These are phyloP conservation scores for Cheilosia vernalis DNA, from an alignment of 2,888 invertebrate species.

Conservation along the genomic window DNA sequence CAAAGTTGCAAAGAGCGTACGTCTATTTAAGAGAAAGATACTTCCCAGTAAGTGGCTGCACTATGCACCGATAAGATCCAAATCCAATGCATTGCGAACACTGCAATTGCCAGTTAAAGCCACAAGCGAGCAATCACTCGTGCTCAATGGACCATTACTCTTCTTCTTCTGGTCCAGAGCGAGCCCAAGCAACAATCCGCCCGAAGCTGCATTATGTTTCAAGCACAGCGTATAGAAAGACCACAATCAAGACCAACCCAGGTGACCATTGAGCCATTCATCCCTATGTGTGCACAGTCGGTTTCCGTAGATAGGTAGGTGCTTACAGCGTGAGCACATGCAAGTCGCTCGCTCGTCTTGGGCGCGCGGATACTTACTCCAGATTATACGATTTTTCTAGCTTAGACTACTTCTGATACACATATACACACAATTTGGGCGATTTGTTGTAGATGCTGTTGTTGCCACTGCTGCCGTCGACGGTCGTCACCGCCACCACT, in stretches of 20 bases:
- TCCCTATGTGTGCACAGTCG: slow-evolving; percentile 59
- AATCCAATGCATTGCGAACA: slow-evolving; percentile 43
- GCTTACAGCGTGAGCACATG: slow-evolving; percentile 69
- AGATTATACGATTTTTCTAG: slow-evolving; percentile 72
- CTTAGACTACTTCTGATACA: slow-evolving; percentile 73
- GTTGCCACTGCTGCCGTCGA: slow-evolving; percentile 56
- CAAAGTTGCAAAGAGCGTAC: slow-evolving; percentile 21
- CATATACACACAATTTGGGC: slow-evolving; percentile 71
- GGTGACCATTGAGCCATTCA: slow-evolving; percentile 72
- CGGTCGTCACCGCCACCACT: slow-evolving; percentile 47
- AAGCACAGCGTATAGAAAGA: slow-evolving; percentile 52
- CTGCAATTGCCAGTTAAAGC: slow-evolving; percentile 65
- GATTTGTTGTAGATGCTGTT: slow-evolving; percentile 69
- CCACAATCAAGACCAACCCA: slow-evolving; percentile 70
- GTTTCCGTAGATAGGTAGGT: slow-evolving; percentile 57
- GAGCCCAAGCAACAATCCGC: slow-evolving; percentile 60
- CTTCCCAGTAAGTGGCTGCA: neutral
- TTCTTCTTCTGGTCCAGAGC: slow-evolving; percentile 66
- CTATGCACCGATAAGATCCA: slow-evolving; percentile 46
- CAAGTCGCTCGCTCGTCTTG: slow-evolving; percentile 67
- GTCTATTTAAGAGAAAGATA: slow-evolving; percentile 45
- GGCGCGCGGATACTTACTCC: slow-evolving; percentile 70
- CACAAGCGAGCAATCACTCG: slow-evolving; percentile 74
- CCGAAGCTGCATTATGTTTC: slow-evolving; percentile 63
- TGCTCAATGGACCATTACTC: slow-evolving; percentile 74